Evolutionary conservation across 2,888 invertebrate species (phyloP).

Genomic region (Poecilobothrus nobilitatus): DNA sequence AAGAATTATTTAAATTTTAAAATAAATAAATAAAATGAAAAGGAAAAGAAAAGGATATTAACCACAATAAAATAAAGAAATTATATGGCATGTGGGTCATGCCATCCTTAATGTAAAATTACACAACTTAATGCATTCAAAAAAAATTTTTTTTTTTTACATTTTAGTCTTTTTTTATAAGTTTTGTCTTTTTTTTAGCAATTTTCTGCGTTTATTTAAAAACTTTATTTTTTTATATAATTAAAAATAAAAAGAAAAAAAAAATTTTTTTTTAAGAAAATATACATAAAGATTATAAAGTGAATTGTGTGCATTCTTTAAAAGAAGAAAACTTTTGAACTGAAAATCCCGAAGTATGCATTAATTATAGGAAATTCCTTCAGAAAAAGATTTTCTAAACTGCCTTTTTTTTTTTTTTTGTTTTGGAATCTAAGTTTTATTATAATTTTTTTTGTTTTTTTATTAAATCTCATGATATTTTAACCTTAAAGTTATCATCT

Average conservation of each 20-base stretch:
- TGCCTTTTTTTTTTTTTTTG: no score
- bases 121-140: background rate
- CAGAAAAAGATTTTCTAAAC: background rate
- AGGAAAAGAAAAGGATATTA: background rate
- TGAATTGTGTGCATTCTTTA: background rate
- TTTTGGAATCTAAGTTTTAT: no score
- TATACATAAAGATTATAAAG: background rate
- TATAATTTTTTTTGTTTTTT: no score
- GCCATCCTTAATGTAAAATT: background rate
- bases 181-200: background rate
- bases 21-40: background rate
- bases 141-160: background rate
- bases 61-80: slow-evolving; percentile 3
- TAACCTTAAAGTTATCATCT: no score
- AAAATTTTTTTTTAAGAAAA: background rate
- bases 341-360: background rate
- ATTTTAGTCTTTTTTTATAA: background rate
- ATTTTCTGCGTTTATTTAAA: background rate
- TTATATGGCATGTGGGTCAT: slow-evolving; percentile 4
- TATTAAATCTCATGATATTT: no score
- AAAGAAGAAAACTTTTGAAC: background rate
- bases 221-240: background rate
- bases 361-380: background rate
- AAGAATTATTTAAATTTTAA: background rate
- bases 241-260: background rate